A percentile compares a stretch with the other conserved stretches of the same genome.
Evolutionary conservation across 1,140 invertebrate genomes (phyloP).

Genomic region (Ladona fulva): DNA sequence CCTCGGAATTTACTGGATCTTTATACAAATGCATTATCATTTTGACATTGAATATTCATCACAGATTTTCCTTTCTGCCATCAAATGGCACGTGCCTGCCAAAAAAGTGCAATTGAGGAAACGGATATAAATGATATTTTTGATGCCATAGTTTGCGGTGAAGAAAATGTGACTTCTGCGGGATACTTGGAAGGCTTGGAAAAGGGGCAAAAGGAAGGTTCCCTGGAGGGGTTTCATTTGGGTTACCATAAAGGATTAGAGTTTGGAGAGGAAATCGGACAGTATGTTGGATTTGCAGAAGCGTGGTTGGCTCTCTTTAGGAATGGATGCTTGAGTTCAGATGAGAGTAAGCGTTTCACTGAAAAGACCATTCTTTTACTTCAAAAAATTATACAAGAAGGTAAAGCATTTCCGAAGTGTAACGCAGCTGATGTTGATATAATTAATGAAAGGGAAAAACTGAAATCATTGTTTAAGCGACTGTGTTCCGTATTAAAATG

Average conservation of each 20-base stretch:
- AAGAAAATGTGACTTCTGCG: constrained; percentile 43
- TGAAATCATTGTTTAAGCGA: neutral
- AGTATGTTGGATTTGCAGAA: constrained; percentile 43
- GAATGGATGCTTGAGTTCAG: neutral
- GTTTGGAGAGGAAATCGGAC: constrained; percentile 52
- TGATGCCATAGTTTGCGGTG: constrained; percentile 48
- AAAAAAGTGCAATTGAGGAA: constrained; percentile 24
- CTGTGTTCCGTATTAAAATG: neutral
- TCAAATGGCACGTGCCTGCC: too few species aligned
- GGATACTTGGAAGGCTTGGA: constrained; percentile 50
- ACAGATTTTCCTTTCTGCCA: too few species aligned
- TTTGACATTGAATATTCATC: too few species aligned
- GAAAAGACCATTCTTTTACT: neutral
- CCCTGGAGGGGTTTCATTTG: constrained; percentile 50
- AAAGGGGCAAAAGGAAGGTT: constrained; percentile 43
- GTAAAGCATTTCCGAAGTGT: neutral
- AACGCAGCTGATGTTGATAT: neutral
- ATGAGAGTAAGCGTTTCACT: neutral
- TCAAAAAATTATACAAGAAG: neutral
- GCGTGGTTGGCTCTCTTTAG: constrained; percentile 10
- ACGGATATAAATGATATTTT: constrained; percentile 54
- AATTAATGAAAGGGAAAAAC: neutral
- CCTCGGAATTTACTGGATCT: too few species aligned
- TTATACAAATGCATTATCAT: too few species aligned
- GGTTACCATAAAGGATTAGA: constrained; percentile 54